Conservation (phyloP, 2,797 vertebrate species). For the Perodicticus potto region DNA sequence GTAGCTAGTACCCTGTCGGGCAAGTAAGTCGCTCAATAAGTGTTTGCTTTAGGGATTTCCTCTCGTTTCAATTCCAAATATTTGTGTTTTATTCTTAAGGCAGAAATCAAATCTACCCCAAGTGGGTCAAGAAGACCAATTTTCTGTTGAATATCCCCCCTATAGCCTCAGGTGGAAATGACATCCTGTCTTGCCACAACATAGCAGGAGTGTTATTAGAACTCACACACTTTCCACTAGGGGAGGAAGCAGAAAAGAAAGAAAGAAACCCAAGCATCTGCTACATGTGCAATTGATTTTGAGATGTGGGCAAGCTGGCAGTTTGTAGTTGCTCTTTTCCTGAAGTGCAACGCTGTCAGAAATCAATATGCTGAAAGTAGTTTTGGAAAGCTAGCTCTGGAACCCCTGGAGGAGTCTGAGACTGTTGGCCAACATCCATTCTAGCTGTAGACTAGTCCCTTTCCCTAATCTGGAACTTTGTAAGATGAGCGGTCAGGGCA, state of each 20-base stretch:
- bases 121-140: constrained; percentile 1
- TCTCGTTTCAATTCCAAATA: constrained; percentile 49
- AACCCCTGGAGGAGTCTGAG: constrained; percentile 67
- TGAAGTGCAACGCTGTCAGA: constrained; percentile 70
- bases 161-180: constrained; percentile 56
- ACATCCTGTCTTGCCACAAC: constrained; percentile 9
- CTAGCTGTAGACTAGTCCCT: constrained; percentile 5
- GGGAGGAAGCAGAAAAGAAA: constrained; percentile 27
- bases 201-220: constrained; percentile 55
- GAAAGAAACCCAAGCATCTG: constrained; percentile 72
- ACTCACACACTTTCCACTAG: constrained; percentile 57
- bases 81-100: constrained; percentile 32
- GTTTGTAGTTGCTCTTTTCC: constrained; percentile 78
- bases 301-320: constrained; percentile 74
- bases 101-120: constrained; percentile 54
- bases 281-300: constrained; percentile 72
- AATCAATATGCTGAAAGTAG: constrained; percentile 79
- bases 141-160: constrained; percentile 36
- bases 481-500: neutral
- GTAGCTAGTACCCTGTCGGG: constrained; percentile 1
- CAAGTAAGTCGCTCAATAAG: constrained; percentile 33
- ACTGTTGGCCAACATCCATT: constrained; percentile 37
- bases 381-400: constrained; percentile 64
- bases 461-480: neutral
- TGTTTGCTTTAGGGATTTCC: constrained; percentile 26